Conservation (phyloP, 2,797 vertebrate genomes). For the Gymnoscopelus braueri region DNA sequence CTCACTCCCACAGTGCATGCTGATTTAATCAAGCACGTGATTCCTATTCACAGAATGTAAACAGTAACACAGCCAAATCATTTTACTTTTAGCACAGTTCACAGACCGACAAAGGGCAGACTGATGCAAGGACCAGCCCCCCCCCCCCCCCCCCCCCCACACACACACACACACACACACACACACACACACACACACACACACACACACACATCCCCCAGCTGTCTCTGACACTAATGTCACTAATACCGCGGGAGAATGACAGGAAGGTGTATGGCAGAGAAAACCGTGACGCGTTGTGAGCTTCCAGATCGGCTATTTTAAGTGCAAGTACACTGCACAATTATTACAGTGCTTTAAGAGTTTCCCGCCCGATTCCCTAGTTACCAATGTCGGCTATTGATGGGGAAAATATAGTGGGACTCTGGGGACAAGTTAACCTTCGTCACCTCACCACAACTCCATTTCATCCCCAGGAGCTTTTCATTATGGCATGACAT, state of each 20-base stretch:
- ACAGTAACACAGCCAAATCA: constrained; percentile 71
- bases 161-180: no score
- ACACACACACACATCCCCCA: neutral
- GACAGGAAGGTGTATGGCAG: constrained; percentile 17
- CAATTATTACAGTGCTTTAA: no score
- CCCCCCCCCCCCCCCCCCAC: constrained; percentile 32
- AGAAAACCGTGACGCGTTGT: neutral
- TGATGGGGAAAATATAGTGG: constrained; percentile 24
- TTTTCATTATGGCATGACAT: constrained; percentile 3
- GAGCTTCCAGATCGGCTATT: no score
- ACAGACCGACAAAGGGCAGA: constrained; percentile 30
- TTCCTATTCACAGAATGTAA: constrained; percentile 83
- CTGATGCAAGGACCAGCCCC: constrained; percentile 43
- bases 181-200: no score
- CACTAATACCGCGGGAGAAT: neutral
- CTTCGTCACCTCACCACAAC: constrained; percentile 13
- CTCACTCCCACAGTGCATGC: constrained; percentile 47
- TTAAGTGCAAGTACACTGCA: no score
- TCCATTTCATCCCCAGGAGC: constrained; percentile 9
- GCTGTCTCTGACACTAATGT: constrained; percentile 12
- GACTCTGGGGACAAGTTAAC: constrained; percentile 31
- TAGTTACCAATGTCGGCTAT: constrained; percentile 8
- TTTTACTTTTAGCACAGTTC: constrained; percentile 60
- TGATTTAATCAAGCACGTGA: constrained; percentile 75
- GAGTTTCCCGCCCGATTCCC: constrained; percentile 13